Evolutionary conservation across 2,888 invertebrate species (phyloP).

Genomic region (Drosophila differens): DNA sequence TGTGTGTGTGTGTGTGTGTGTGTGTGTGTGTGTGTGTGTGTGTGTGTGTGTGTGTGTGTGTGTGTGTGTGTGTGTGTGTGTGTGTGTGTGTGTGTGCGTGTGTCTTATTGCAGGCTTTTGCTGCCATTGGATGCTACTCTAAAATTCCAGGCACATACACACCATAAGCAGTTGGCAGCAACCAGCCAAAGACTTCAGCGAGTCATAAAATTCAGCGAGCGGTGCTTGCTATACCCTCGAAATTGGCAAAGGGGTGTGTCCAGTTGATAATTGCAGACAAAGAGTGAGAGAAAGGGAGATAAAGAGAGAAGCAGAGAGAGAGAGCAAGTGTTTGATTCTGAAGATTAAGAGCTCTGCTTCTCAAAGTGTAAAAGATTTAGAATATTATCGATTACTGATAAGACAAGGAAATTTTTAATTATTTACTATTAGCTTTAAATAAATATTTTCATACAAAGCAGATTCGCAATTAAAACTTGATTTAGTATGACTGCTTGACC

Average conservation of each 20-base stretch:
- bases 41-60: slow-evolving; percentile 8
- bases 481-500: no score
- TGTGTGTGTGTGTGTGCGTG: slow-evolving; percentile 9
- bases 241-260: slow-evolving; percentile 1
- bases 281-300: not conserved
- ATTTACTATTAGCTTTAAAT: not conserved
- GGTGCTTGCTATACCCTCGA: slow-evolving; percentile 44
- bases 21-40: no score
- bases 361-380: not conserved
- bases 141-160: slow-evolving; percentile 68
- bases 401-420: not conserved
- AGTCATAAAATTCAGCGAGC: slow-evolving; percentile 72
- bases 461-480: not conserved
- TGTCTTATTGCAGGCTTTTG: slow-evolving; percentile 13
- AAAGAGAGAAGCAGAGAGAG: not conserved
- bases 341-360: not conserved
- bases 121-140: slow-evolving; percentile 53
- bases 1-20: not conserved
- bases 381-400: not conserved
- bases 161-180: slow-evolving; percentile 67
- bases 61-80: not conserved
- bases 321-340: not conserved
- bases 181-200: slow-evolving; percentile 63
- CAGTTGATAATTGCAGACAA: not conserved
- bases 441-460: not conserved